Evolutionary conservation across 1,140 invertebrate species (phyloP).

Genomic region (Drosophila pseudoobscura): DNA sequence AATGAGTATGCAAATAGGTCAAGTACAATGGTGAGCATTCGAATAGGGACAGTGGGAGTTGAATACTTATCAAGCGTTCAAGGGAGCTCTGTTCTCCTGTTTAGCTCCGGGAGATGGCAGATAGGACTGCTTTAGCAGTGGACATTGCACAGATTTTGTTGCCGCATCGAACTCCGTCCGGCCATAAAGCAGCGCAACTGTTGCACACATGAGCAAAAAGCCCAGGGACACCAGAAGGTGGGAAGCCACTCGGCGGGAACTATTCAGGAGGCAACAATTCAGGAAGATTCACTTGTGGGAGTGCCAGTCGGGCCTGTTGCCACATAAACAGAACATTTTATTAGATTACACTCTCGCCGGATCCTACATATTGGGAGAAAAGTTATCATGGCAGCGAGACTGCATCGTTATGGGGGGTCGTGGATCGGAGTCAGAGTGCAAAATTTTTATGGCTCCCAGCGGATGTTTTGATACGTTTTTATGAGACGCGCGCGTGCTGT

Average conservation of each 20-base stretch:
- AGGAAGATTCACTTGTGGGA: background rate
- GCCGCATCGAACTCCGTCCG: background rate
- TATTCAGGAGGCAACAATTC: constrained; percentile 14
- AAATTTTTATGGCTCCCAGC: constrained; percentile 80
- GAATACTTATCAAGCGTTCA: too few species aligned
- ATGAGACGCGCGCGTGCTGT: constrained; percentile 81
- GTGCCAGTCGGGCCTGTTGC: constrained; percentile 57
- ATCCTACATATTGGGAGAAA: constrained; percentile 21
- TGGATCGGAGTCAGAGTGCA: constrained; percentile 61
- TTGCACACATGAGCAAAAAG: constrained; percentile 32
- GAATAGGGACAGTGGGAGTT: too few species aligned
- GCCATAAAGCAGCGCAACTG: constrained; percentile 60
- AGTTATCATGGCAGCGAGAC: constrained; percentile 15
- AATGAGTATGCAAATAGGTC: too few species aligned
- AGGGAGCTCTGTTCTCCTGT: background rate
- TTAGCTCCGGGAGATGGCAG: too few species aligned
- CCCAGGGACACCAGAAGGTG: background rate
- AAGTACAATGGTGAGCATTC: too few species aligned
- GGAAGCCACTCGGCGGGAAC: constrained; percentile 22
- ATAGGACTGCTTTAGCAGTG: too few species aligned
- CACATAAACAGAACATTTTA: constrained; percentile 81
- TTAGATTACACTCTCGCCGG: constrained; percentile 79
- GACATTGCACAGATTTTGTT: too few species aligned
- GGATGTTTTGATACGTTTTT: constrained; percentile 82
- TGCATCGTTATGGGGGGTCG: constrained; percentile 13